Conservation (phyloP, 2,888 invertebrate genomes). For the Microchrysa polita region DNA sequence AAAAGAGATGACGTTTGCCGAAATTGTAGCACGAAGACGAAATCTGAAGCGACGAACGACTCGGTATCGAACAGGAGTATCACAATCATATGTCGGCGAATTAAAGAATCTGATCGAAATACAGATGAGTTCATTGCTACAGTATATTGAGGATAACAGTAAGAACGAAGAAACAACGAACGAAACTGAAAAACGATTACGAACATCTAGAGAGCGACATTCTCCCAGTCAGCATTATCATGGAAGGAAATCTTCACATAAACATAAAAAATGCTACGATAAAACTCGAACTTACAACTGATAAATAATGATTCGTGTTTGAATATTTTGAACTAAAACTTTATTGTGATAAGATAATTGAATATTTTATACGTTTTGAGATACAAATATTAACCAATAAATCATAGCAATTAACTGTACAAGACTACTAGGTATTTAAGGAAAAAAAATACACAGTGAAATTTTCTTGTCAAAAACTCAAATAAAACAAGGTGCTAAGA, state of each 20-base stretch:
- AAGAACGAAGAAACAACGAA: neutral
- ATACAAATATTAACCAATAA: no score
- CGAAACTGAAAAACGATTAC: neutral
- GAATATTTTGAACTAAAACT: no score
- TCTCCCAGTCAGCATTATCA: neutral
- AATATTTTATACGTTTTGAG: no score
- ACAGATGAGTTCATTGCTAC: conserved; percentile 61
- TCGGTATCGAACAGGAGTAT: conserved; percentile 55
- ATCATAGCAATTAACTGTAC: no score
- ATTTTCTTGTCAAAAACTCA: no score
- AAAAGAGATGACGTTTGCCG: conserved; percentile 56
- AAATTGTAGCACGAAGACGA: conserved; percentile 58
- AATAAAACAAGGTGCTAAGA: no score
- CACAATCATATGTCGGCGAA: conserved; percentile 59
- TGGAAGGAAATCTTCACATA: neutral
- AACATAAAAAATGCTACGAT: conserved; percentile 24
- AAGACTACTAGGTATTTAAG: no score
- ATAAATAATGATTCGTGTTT: no score
- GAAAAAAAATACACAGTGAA: no score
- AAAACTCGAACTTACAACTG: no score
- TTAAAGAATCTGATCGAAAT: conserved; percentile 58
- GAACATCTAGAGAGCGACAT: neutral
- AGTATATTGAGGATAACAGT: conserved; percentile 48
- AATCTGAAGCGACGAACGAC: conserved; percentile 56
- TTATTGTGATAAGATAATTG: no score